These are phyloP conservation scores for Urocynchramus pylzowi DNA, from an alignment of 2,113 vertebrate species.

Conservation along the genomic window DNA sequence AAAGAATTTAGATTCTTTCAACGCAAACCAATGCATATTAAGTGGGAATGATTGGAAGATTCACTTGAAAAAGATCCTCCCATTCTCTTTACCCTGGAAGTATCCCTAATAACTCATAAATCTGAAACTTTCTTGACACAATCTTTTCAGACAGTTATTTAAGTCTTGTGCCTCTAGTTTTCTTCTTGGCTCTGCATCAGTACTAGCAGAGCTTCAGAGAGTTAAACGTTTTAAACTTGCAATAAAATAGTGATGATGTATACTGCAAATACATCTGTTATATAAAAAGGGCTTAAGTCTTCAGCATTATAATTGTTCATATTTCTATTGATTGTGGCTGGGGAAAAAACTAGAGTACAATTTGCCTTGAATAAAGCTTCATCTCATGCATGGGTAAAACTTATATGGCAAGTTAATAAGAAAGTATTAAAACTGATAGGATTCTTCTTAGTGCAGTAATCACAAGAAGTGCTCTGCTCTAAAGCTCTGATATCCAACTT, in stretches of 20 bases:
- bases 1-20: not conserved
- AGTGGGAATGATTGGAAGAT: not conserved
- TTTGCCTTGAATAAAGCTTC: not conserved
- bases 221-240: not conserved
- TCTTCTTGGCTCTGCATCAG: not conserved
- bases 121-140: not conserved
- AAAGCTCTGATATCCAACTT: not conserved
- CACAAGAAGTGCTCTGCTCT: not conserved
- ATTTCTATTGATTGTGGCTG: not conserved
- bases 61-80: not conserved
- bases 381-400: not conserved
- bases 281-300: not conserved
- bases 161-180: not conserved
- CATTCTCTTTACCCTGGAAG: not conserved
- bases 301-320: not conserved
- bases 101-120: not conserved
- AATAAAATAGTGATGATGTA: not conserved
- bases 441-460: not conserved
- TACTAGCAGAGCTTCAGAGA: not conserved
- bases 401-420: not conserved
- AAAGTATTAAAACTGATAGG: not conserved
- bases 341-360: not conserved
- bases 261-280: not conserved
- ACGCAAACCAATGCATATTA: not conserved
- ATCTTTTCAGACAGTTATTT: not conserved